Conservation (phyloP, 1,140 invertebrate species). For the Leptinotarsa texana region DNA sequence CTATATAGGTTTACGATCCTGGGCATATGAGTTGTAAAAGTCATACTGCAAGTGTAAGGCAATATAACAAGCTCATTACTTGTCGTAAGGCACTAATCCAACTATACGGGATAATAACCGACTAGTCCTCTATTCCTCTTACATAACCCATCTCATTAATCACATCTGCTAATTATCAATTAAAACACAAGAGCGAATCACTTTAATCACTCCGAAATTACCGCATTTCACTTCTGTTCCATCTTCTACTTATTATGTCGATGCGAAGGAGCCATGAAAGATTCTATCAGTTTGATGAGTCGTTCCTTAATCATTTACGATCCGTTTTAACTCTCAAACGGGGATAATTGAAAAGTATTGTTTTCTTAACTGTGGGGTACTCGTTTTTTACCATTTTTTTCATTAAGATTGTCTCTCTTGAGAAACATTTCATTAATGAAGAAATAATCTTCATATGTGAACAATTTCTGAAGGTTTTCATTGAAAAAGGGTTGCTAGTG, state of each 20-base stretch:
- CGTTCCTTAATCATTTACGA: no score
- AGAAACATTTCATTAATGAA: no score
- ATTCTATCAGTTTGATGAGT: background rate
- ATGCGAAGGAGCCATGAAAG: background rate
- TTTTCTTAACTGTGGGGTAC: no score
- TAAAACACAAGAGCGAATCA: constrained; percentile 29
- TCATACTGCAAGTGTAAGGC: constrained; percentile 8
- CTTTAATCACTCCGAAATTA: constrained; percentile 26
- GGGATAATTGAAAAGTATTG: no score
- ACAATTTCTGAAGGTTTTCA: no score
- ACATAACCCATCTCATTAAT: constrained; percentile 30
- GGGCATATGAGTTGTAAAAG: constrained; percentile 18
- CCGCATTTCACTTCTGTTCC: constrained; percentile 6
- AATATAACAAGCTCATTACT: constrained; percentile 21
- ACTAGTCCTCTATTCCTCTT: constrained; percentile 11
- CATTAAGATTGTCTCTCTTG: no score
- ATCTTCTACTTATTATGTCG: constrained; percentile 12
- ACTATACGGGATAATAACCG: constrained; percentile 19
- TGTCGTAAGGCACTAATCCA: constrained; percentile 14
- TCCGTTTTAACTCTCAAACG: no score
- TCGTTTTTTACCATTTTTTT: no score
- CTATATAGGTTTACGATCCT: constrained; percentile 11
- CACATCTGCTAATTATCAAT: constrained; percentile 30
- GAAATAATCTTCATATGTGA: no score
- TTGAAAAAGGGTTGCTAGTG: no score